Conservation (phyloP, 2,888 invertebrate species). For the Scaptomyza tumidula region DNA sequence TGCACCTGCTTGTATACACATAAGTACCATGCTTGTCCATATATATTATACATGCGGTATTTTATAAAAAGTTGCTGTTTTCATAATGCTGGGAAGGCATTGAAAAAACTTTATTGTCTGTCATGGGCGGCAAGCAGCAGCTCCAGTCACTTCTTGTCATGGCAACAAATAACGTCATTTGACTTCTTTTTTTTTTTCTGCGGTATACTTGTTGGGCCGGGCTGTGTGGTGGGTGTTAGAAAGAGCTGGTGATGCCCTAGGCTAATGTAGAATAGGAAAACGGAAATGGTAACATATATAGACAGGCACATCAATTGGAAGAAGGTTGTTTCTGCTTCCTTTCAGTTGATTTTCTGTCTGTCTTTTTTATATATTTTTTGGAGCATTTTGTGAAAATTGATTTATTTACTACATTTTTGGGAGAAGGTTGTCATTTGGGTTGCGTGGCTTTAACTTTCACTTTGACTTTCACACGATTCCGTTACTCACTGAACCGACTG, state of each 20-base stretch:
- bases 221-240: not conserved
- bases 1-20: not conserved
- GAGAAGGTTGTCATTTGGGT: slow-evolving; percentile 54
- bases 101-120: slow-evolving; percentile 72
- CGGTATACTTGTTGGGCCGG: not conserved
- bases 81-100: slow-evolving; percentile 58
- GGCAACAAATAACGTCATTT: slow-evolving; percentile 49
- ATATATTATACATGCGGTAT: slow-evolving; percentile 5
- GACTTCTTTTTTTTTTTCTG: slow-evolving; percentile 5
- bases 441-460: slow-evolving; percentile 52
- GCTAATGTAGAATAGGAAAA: slow-evolving; percentile 2
- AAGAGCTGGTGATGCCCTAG: slow-evolving; percentile 1
- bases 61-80: slow-evolving; percentile 21
- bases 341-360: slow-evolving; percentile 1
- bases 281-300: slow-evolving; percentile 33
- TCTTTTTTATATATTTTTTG: slow-evolving; percentile 28
- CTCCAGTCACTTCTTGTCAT: slow-evolving; percentile 56
- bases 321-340: slow-evolving; percentile 3
- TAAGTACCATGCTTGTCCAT: not conserved
- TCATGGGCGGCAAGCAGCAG: slow-evolving; percentile 55
- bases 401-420: slow-evolving; percentile 64
- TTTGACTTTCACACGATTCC: slow-evolving; percentile 57
- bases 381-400: slow-evolving; percentile 67
- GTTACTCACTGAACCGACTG: slow-evolving; percentile 1
- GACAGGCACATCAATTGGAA: slow-evolving; percentile 6